phyloP scores from a whole-genome alignment of 2,888 invertebrate species.

The Gari tellinella region DNA sequence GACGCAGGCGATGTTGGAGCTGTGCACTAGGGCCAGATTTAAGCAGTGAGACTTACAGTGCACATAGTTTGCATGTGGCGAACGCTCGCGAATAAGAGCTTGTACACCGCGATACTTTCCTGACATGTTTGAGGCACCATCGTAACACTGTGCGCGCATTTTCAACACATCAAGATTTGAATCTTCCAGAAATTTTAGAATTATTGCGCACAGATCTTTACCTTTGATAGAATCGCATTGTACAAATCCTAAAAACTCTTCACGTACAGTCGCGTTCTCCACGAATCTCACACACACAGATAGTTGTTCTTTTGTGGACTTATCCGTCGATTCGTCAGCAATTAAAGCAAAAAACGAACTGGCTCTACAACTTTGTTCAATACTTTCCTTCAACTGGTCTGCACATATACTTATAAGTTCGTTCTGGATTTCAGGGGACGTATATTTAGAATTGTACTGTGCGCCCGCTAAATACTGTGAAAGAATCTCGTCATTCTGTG shows the following conservation, averaged over 20 bases:
- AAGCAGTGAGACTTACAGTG: slow-evolving; percentile 27
- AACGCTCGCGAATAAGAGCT: slow-evolving; percentile 12
- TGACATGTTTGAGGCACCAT: slow-evolving; percentile 29
- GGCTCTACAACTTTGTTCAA: slow-evolving; percentile 4
- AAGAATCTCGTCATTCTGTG: slow-evolving; percentile 6
- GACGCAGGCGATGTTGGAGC: slow-evolving; percentile 24
- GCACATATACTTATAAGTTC: slow-evolving; percentile 17
- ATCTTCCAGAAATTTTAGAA: slow-evolving; percentile 3
- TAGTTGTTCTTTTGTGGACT: slow-evolving; percentile 24
- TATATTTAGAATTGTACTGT: slow-evolving; percentile 17
- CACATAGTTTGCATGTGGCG: slow-evolving; percentile 25
- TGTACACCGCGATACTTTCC: slow-evolving; percentile 29
- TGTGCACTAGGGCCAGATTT: slow-evolving; percentile 41
- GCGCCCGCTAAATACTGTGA: slow-evolving; percentile 11
- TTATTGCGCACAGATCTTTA: neutral
- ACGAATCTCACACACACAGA: slow-evolving; percentile 13
- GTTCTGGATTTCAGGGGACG: slow-evolving; percentile 19
- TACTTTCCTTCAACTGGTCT: slow-evolving; percentile 1
- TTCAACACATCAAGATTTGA: slow-evolving; percentile 17
- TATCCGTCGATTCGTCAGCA: slow-evolving; percentile 15
- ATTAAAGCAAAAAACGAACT: slow-evolving; percentile 7
- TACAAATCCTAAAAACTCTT: slow-evolving; percentile 21
- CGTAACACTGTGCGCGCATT: slow-evolving; percentile 20
- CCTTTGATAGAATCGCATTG: slow-evolving; percentile 17
- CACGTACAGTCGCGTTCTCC: neutral